Evolutionary conservation across 2,797 vertebrate genomes (phyloP), one percentile per base, ranked within the genome.

Genomic region (Thunnus albacares): DNA sequence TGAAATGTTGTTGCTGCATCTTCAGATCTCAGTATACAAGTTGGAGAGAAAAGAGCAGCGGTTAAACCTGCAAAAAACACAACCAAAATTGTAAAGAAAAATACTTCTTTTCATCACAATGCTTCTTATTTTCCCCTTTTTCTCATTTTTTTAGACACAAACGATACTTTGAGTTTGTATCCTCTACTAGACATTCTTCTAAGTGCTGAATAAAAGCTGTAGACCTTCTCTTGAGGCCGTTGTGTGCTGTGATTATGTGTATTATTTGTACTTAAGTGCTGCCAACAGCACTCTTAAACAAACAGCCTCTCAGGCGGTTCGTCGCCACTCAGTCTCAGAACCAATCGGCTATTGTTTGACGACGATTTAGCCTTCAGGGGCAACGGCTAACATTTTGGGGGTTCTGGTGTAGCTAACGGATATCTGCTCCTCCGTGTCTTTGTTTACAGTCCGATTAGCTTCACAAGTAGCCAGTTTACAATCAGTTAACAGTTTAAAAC

Each of bases 161-260:
- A 17, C 20, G 20, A 51, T 18, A 18, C 10, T 2, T 26, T 20
- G 35, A 26, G 26, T 73, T 43, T 59, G 18, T 38, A 24, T 75
- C 26, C 26, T 18, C 13, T 10, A 1, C 56, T 18, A 2, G 3
- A 20, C 15, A 7, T 20, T 10, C 10, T 13, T 64, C 33, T 45
- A 24, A 78, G 20, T 45, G 76, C 24, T 59, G 41, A 41, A 13
- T 22, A 20, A 61, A 43, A 60, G 53, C 33, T 3, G 26, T 14
- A 24, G 68, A n/a, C 57, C 60, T 47, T 51, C 49, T 53, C 77
- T 76, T 0, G 0, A 84, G 70, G 58, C 63, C 26, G 2, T 79
- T 41, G 65, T 82, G 55, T 26, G 22, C 71, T 20, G 58, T 71
- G 41, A 86, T 86, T 80, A 80, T 62, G 78, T 58, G 51, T 62